phyloP scores from a whole-genome alignment of 2,113 vertebrate species.

The Anguilla japonica region DNA sequence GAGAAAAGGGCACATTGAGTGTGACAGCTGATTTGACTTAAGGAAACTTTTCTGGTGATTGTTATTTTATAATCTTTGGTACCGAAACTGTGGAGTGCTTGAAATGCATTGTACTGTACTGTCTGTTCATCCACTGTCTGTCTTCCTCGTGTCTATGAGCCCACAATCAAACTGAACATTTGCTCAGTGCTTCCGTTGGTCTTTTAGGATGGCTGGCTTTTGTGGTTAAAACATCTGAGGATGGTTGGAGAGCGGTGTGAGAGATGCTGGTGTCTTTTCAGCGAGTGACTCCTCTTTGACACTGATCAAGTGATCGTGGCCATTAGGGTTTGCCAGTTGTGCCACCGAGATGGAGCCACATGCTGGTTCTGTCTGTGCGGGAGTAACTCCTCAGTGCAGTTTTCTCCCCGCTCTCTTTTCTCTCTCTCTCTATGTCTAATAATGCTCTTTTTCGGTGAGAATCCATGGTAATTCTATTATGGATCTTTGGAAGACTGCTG shows the following conservation, averaged over 20 bases:
- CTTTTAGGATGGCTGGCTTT: background rate
- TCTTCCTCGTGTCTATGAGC: too few species aligned
- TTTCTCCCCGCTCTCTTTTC: background rate
- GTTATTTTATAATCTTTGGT: too few species aligned
- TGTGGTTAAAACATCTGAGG: background rate
- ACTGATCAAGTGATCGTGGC: background rate
- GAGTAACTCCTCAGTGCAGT: background rate
- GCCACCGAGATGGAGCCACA: too few species aligned
- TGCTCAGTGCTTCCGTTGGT: too few species aligned
- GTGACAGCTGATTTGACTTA: too few species aligned
- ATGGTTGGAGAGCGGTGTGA: background rate
- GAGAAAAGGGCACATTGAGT: too few species aligned
- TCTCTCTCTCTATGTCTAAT: background rate
- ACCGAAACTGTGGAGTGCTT: too few species aligned
- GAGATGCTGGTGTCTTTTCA: background rate
- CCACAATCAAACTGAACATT: too few species aligned
- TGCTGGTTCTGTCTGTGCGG: background rate
- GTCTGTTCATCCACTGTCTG: too few species aligned
- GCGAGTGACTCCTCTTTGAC: background rate
- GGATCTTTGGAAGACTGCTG: background rate
- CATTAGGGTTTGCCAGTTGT: too few species aligned
- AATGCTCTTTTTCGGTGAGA: background rate
- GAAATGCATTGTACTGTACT: too few species aligned
- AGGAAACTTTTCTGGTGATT: too few species aligned
- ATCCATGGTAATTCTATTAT: background rate